Evolutionary conservation across 2,888 invertebrate genomes (phyloP).

Genomic region (Ochropleura plecta): DNA sequence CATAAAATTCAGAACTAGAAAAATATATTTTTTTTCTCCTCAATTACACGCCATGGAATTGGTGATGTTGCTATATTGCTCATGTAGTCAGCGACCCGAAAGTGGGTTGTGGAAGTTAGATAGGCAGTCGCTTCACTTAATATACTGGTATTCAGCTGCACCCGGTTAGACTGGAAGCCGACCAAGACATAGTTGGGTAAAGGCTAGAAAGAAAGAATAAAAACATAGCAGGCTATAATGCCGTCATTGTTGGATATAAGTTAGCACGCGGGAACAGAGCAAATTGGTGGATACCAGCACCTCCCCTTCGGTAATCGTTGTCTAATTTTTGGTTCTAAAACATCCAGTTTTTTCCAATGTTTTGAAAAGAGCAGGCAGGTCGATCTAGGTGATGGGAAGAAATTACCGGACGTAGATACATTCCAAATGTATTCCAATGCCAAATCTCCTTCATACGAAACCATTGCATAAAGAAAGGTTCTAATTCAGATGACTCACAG

Average conservation of each 20-base stretch:
- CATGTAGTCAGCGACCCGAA: no score
- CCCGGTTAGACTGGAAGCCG: no score
- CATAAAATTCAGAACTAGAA: background rate
- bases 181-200: no score
- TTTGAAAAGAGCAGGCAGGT: background rate
- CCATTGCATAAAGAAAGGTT: conserved; percentile 43
- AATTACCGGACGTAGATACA: conserved; percentile 5
- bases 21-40: background rate
- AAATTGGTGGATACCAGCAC: background rate
- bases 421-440: no score
- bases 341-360: background rate
- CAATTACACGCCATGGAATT: background rate
- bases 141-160: no score
- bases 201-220: no score
- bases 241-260: background rate
- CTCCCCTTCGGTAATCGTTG: background rate
- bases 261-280: background rate
- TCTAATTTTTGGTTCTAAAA: background rate
- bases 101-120: no score
- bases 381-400: background rate
- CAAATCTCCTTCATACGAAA: conserved; percentile 17
- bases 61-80: background rate
- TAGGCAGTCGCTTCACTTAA: no score
- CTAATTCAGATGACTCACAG: conserved; percentile 34
- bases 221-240: no score